Evolutionary conservation across 2,888 invertebrate genomes (phyloP).

Genomic region (Eilema depressum): DNA sequence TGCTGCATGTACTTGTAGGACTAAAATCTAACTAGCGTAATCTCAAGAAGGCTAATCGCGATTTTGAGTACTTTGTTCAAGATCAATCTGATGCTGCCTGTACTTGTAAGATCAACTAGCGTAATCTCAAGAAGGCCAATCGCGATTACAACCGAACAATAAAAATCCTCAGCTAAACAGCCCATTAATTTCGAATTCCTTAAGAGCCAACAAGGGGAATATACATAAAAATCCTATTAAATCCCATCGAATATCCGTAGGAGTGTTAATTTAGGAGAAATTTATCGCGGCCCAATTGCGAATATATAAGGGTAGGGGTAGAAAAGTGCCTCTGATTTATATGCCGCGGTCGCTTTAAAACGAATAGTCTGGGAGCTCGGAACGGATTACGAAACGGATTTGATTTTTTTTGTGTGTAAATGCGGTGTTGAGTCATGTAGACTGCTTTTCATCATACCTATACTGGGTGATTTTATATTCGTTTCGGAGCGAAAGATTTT

Average conservation of each 20-base stretch:
- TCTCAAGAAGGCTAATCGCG: too few species aligned
- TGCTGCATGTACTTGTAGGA: too few species aligned
- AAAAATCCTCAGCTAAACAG: conserved; percentile 20
- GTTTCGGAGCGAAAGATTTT: too few species aligned
- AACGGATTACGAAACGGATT: conserved; percentile 9
- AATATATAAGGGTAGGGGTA: conserved; percentile 67
- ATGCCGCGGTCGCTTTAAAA: conserved; percentile 54
- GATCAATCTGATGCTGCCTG: too few species aligned
- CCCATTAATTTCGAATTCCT: conserved; percentile 34
- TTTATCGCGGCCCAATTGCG: conserved; percentile 70
- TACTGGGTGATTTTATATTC: too few species aligned
- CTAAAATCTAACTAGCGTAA: too few species aligned
- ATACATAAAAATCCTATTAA: conserved; percentile 55
- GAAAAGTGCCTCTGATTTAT: conserved; percentile 70
- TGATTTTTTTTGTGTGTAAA: conserved; percentile 1
- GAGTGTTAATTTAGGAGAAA: conserved; percentile 70
- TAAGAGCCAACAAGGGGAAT: conserved; percentile 27
- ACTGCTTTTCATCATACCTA: not conserved
- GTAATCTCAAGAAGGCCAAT: not conserved
- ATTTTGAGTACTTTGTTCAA: too few species aligned
- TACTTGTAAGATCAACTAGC: too few species aligned
- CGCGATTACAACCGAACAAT: not conserved
- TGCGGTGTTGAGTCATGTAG: conserved; percentile 3
- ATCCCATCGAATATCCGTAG: conserved; percentile 56
- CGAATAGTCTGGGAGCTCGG: conserved; percentile 30